Evolutionary conservation across 2,797 vertebrate genomes (phyloP).

Genomic region (Chaetophractus vellerosus): DNA sequence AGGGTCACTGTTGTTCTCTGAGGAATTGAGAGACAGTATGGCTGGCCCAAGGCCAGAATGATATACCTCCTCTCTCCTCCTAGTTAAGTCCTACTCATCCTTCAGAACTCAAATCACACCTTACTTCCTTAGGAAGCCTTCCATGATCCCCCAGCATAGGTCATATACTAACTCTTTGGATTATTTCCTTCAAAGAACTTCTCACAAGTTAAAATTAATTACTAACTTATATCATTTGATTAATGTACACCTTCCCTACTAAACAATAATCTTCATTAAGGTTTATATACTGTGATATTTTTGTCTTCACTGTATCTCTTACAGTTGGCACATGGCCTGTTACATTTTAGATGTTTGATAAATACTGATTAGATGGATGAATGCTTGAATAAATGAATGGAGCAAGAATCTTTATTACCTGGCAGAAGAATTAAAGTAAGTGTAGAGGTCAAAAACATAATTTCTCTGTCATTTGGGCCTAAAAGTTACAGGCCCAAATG

Average conservation of each 20-base stretch:
- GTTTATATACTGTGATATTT: not conserved
- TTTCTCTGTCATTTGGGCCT: too few relatives aligned
- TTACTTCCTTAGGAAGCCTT: not conserved
- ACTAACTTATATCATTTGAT: slow-evolving; percentile 22
- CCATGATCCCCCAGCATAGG: not conserved
- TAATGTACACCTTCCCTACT: not conserved
- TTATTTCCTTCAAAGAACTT: not conserved
- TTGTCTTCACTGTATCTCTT: not conserved
- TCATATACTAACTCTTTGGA: not conserved
- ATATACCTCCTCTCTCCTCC: not conserved
- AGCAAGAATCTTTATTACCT: slow-evolving; percentile 4
- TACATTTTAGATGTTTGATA: not conserved
- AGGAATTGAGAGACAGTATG: not conserved
- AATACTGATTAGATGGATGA: not conserved
- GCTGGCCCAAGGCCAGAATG: not conserved
- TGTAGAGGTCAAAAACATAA: not conserved
- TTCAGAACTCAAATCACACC: not conserved
- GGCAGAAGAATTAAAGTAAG: slow-evolving; percentile 44
- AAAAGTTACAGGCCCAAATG: not conserved
- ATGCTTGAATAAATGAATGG: not conserved
- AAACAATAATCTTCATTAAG: not conserved
- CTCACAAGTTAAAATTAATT: not conserved
- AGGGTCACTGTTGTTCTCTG: slow-evolving; percentile 2
- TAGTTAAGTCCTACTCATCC: not conserved
- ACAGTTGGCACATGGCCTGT: not conserved